Conservation (phyloP, 2,888 invertebrate genomes). For the Ptilodon capucinus region DNA sequence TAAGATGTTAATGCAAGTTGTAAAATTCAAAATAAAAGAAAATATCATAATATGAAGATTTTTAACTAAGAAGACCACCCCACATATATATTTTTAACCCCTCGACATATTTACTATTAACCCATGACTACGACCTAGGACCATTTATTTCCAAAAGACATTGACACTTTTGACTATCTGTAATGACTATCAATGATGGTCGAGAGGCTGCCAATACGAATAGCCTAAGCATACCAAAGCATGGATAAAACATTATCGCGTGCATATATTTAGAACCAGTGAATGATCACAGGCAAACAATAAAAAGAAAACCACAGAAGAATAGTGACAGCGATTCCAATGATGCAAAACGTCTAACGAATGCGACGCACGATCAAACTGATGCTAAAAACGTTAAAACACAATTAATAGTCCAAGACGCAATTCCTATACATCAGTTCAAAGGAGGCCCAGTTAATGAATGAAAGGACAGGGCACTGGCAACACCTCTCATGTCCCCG, state of each 20-base stretch:
- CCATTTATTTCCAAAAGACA: too few species aligned
- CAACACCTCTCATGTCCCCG: slow-evolving; percentile 76
- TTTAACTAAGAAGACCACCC: too few species aligned
- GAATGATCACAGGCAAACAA: slow-evolving; percentile 41
- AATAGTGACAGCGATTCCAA: slow-evolving; percentile 42
- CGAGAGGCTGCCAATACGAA: too few species aligned
- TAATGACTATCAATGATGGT: too few species aligned
- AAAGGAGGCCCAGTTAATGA: slow-evolving; percentile 74
- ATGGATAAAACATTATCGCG: slow-evolving; percentile 17
- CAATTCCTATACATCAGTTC: slow-evolving; percentile 61
- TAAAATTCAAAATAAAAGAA: too few species aligned
- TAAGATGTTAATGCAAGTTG: too few species aligned
- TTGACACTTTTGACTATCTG: too few species aligned
- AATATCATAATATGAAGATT: too few species aligned
- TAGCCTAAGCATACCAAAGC: not conserved
- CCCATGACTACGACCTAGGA: too few species aligned
- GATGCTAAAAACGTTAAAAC: slow-evolving; percentile 48
- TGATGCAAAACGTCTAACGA: slow-evolving; percentile 44
- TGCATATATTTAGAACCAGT: slow-evolving; percentile 26
- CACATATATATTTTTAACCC: too few species aligned
- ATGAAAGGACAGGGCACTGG: slow-evolving; percentile 75
- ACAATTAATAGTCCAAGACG: slow-evolving; percentile 59
- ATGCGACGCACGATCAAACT: slow-evolving; percentile 34
- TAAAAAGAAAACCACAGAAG: slow-evolving; percentile 33
- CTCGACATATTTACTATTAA: too few species aligned